These are phyloP conservation scores for Drosophila peninsularis DNA, from an alignment of 2,888 invertebrate species.

Conservation along the genomic window DNA sequence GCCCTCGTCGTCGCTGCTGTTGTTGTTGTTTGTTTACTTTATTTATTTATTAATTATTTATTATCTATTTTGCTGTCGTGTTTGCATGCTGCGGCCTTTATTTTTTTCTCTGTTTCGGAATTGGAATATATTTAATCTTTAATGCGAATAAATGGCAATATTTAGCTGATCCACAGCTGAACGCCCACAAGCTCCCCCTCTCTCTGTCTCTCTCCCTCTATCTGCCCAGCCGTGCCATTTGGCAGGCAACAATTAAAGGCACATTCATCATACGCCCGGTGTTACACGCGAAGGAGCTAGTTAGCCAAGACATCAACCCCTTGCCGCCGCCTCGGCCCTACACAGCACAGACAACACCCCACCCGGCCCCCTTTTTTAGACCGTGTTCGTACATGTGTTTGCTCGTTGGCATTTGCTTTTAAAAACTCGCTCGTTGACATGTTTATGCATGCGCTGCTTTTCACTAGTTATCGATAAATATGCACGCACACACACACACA, in stretches of 20 bases:
- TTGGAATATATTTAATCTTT: slow-evolving; percentile 38
- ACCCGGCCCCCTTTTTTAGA: not conserved
- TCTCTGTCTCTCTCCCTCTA: not conserved
- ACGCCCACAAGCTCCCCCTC: slow-evolving; percentile 37
- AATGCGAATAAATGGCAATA: slow-evolving; percentile 65
- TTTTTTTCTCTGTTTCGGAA: not conserved
- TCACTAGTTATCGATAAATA: slow-evolving; percentile 47
- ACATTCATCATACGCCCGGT: slow-evolving; percentile 68
- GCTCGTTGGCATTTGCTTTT: slow-evolving; percentile 57
- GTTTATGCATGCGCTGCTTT: slow-evolving; percentile 43
- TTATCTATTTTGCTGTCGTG: slow-evolving; percentile 65
- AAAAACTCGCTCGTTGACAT: slow-evolving; percentile 44
- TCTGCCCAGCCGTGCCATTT: slow-evolving; percentile 8
- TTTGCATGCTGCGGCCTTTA: slow-evolving; percentile 31
- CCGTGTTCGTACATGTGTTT: slow-evolving; percentile 57
- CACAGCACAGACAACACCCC: not conserved
- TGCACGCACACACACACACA: slow-evolving; percentile 15
- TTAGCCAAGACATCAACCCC: slow-evolving; percentile 6
- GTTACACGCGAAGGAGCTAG: slow-evolving; percentile 50
- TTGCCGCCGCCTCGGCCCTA: not conserved
- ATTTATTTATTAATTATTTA: slow-evolving; percentile 75
- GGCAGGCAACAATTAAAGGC: slow-evolving; percentile 68
- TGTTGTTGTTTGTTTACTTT: slow-evolving; percentile 61
- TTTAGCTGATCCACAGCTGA: slow-evolving; percentile 58
- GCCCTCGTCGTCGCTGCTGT: slow-evolving; percentile 6